Evolutionary conservation across 2,797 vertebrate genomes (phyloP), one percentile per base, ranked within the genome.

Genomic region (Liasis olivaceus): DNA sequence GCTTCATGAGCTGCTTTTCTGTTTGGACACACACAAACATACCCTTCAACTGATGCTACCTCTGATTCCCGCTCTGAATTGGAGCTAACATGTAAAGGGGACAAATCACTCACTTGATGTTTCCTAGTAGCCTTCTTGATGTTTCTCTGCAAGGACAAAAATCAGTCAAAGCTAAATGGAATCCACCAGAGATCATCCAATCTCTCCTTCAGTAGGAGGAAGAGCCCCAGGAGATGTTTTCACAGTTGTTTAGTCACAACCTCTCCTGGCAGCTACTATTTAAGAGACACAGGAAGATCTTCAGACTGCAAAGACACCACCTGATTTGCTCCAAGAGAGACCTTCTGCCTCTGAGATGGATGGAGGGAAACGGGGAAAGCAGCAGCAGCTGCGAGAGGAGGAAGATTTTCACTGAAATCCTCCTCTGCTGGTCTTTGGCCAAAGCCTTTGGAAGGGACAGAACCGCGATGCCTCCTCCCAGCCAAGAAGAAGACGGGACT

Each of bases 251-350:
- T 15, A 31, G 66, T 17, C 66, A 6, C 51, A 51, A 51, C 51
- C 51, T 51, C 51, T 51, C 5, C 51, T 51, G 51, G 51, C 51
- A 51, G 7, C 5, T 51, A 5, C 2, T n/a, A 0, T 36, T 36
- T 0, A 7, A 72, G 0, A 72, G 31, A 36, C 5, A 17, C 5
- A 72, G 2, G 7, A 72, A 20, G 15, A 36, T 8, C 15, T 72
- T 72, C 31, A 72, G 31, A 72, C 36, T 20, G 0, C 31, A 20
- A 72, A 72, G 0, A 0, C 0, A 20, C 36, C 69, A 7, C 66
- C 66, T 17, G 66, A 36, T 31, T 36, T 72, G n/a, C n/a, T 14
- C 66, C 66, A 36, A 8, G 66, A 8, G 66, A 31, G 64, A 69
- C 13, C 13, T 14, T 4, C 64, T 69, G 4, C n/a, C 28, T 69